Base-by-base conservation (phyloP, 2,113 vertebrate species). In the Varanus salvator region DNA sequence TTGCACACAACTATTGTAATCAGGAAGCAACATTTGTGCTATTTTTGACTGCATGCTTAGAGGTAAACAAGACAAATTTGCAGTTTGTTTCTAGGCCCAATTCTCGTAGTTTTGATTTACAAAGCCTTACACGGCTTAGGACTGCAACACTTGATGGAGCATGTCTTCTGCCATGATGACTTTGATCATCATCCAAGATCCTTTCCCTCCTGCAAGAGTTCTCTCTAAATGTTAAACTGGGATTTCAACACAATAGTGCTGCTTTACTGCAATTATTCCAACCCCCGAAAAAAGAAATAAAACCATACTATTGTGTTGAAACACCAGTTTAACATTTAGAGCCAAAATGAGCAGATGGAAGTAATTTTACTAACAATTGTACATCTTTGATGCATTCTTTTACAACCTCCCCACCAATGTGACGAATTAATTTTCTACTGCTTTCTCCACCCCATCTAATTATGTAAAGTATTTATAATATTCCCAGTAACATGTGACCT, bases 341-440 rank as follows among this genome's bases (percentile, higher is more conserved):
- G 90, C 90, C 91, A 94, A 91, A 92, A 71, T 31, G 52, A 94
- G 75, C 92, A 95, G 90, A 94, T 92, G 92, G 92, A 91, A 95
- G 78, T 85, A 91, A 87, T 84, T 91, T 89, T 7, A 93, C 68
- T 74, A 83, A 88, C 87, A 93, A 87, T 57, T 90, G 83, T 0
- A 0, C 54, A n/a, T 68, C 78, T 80, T 78, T 89, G n/a, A 31
- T 81, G 76, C 77, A 60, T 87, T 74, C n/a, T 93, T 89, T 92
- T 93, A 90, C 75, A 87, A 93, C 72, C 84, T 75, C 52, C 23
- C 38, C 64, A 54, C 87, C 86, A 92, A 87, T 85, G 91, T 57
- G 93, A 44, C 44, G 83, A 60, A 38, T 15, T 84, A 80, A 1
- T 71, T 1, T 92, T 72, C 86, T 74, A 6, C 23, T 84, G 60